These are phyloP conservation scores for Lamellibrachia columna DNA, from an alignment of 2,888 invertebrate genomes.

Conservation along the genomic window DNA sequence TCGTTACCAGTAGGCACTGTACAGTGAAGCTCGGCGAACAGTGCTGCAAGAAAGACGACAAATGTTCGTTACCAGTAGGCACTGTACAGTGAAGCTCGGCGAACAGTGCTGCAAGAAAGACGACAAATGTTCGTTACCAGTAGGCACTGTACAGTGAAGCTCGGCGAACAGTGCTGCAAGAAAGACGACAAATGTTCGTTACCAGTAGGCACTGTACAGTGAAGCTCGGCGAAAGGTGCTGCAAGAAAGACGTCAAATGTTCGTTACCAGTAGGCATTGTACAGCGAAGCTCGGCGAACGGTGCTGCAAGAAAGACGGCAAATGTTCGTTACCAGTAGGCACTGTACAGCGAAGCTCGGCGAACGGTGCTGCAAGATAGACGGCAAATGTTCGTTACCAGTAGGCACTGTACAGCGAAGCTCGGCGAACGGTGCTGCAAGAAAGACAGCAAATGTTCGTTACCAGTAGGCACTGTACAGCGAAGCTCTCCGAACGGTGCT, in stretches of 20 bases:
- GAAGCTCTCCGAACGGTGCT: too few species aligned
- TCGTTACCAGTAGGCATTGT: too few species aligned
- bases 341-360: slow-evolving; percentile 73
- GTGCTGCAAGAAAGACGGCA: background rate
- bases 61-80: background rate
- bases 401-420: slow-evolving; percentile 61
- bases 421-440: slow-evolving; percentile 77
- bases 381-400: background rate
- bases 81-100: slow-evolving; percentile 73
- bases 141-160: too few species aligned
- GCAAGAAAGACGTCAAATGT: too few species aligned
- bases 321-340: background rate
- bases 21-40: slow-evolving; percentile 79
- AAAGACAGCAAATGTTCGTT: background rate
- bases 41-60: slow-evolving; percentile 55
- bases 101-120: slow-evolving; percentile 70
- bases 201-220: too few species aligned
- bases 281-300: too few species aligned
- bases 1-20: background rate
- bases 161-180: too few species aligned
- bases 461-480: too few species aligned
- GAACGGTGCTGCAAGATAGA: slow-evolving; percentile 71
- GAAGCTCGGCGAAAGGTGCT: too few species aligned
- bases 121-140: background rate
- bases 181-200: too few species aligned